A percentile compares a stretch with the other conserved stretches of the same genome.
Evolutionary conservation across 1,140 invertebrate genomes (phyloP).

Genomic region (Hesperophylax magnus): DNA sequence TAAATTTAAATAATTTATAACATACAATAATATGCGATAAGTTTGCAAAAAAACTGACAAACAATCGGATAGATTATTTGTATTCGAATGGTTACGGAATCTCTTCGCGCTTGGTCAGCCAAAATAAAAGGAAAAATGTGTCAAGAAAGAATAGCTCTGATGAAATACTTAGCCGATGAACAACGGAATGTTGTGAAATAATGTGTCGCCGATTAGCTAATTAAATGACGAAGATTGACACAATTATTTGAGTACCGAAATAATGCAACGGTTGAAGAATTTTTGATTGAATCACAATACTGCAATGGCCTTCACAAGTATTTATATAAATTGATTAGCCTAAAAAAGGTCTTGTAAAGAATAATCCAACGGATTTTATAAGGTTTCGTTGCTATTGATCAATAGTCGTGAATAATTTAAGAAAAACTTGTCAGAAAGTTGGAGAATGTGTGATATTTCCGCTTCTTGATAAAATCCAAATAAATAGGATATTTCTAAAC

Average conservation of each 20-base stretch:
- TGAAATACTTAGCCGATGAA: constrained; percentile 13
- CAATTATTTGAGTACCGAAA: not conserved
- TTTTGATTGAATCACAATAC: not conserved
- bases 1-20: too few species aligned
- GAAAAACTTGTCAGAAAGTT: too few species aligned
- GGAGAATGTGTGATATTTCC: too few species aligned
- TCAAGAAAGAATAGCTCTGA: constrained; percentile 4
- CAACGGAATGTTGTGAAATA: constrained; percentile 24
- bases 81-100: constrained; percentile 39
- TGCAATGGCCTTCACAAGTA: not conserved
- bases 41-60: not conserved
- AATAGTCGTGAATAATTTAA: too few species aligned
- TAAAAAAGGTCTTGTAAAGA: too few species aligned
- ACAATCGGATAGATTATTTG: constrained; percentile 4
- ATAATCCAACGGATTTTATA: too few species aligned
- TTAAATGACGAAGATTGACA: constrained; percentile 12
- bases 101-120: constrained; percentile 41
- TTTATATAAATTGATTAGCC: too few species aligned
- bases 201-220: not conserved
- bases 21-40: not conserved
- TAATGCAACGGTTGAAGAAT: not conserved
- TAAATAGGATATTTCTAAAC: too few species aligned
- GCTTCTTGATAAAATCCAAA: too few species aligned
- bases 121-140: constrained; percentile 41
- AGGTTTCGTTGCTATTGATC: too few species aligned